Base-by-base conservation (phyloP, 2,797 vertebrate species). In the Holocentrus rufus region DNA sequence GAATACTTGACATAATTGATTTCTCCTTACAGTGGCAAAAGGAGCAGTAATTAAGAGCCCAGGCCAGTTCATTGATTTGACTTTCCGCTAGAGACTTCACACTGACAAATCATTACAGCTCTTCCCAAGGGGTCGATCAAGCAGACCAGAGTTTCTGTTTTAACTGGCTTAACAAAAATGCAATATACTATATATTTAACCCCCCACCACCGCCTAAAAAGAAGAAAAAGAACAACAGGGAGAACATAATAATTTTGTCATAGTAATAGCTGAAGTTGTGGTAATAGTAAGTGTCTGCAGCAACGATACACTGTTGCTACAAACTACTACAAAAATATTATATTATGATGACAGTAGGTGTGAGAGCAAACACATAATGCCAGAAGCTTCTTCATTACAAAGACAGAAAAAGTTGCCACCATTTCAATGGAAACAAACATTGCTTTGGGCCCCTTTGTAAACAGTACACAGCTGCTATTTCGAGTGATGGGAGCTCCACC, bases 1-100 rank as follows among this genome's bases (percentile, higher is more conserved):
- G 90, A 90, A 95, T 94, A 95, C 95, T 96, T 97, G 95, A 96
- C 95, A 96, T 93, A 87, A 98, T 96, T 93, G 96, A 97, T 97
- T 91, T 91, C 84, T 95, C 93, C 93, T 94, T 92, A 94, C 92
- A 85, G 94, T 93, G 92, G 93, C 76, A 71, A 94, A 95, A 94
- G 88, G 91, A 91, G 88, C 88, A 93, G 92, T 95, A 94, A 96
- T 96, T 95, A 96, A 95, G 93, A 94, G 93, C 91, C 94, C 90
- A 91, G 94, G 95, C 92, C 92, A 88, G 93, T 90, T 92, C 93
- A 96, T 96, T 92, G 96, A 97, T 95, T 88, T 79, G 67, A 84
- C 89, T 93, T 90, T 90, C 94, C 90, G 88, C 89, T 89, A 87
- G 90, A 94, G 88, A 95, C 91, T 84, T 91, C 83, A 86, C 92